phyloP scores from a whole-genome alignment of 2,113 vertebrate species.

The Poecilia latipinna region DNA sequence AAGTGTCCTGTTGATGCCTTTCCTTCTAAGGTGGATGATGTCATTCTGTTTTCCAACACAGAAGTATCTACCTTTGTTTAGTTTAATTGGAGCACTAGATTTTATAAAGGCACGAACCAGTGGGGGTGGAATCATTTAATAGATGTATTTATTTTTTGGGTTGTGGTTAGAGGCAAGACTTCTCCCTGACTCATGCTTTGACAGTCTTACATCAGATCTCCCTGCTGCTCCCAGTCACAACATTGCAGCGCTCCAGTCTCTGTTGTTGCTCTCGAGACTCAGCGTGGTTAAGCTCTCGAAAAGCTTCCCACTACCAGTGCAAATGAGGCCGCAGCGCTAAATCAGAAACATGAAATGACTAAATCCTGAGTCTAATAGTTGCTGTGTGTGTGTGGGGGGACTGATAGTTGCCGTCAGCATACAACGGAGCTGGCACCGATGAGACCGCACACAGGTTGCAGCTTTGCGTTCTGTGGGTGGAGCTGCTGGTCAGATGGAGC shows the following conservation, averaged over 20 bases:
- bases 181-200: slow-evolving; percentile 1
- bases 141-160: background rate
- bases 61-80: background rate
- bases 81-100: background rate
- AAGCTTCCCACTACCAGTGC: slow-evolving; percentile 4
- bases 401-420: slow-evolving; percentile 13
- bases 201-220: background rate
- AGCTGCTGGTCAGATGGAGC: slow-evolving; percentile 69
- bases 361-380: background rate
- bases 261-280: slow-evolving; percentile 16
- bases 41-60: background rate
- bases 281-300: background rate
- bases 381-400: slow-evolving; percentile 27
- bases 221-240: slow-evolving; percentile 18
- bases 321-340: slow-evolving; percentile 10
- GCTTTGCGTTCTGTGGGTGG: slow-evolving; percentile 47
- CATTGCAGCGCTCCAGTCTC: slow-evolving; percentile 6
- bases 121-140: background rate
- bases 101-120: background rate
- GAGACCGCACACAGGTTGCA: slow-evolving; percentile 52
- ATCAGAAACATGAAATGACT: slow-evolving; percentile 18
- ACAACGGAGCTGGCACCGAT: slow-evolving; percentile 29
- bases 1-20: too few species aligned
- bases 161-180: slow-evolving; percentile 1
- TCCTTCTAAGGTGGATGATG: too few species aligned